Evolutionary conservation across 30 jellyfish, hydroid and myxozoan species (phyloP), one percentile per base, ranked within the genome.

Genomic region (Chironex yamaguchii): DNA sequence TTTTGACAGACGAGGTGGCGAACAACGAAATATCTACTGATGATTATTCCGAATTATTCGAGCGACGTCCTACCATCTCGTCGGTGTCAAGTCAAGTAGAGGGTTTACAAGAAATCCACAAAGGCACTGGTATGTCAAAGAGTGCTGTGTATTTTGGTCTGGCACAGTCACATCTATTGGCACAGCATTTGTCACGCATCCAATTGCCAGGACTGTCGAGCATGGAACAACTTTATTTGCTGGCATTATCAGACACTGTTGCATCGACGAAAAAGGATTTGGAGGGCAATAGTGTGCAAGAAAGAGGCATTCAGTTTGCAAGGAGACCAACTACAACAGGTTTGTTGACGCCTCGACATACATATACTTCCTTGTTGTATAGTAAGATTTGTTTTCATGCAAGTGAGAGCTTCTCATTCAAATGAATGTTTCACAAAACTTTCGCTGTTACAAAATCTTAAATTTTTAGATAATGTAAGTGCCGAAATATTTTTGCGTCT

Each of bases 131-230:
- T 12, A 73, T 90, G 94, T 81, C 98, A 2, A 74, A 87, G 27
- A 87, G 98, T 76, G 95, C 96, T 14, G 96, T 87, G 26, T 88
- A 87, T 48, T 95, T 54, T 66, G 97, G 99, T 49, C 82, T 95
- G 22, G 96, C 97, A 1, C 99, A 95, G 75, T 95, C 99, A 35
- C 86, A 86, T 52, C 66, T 89, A 34, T 31, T 95, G 36, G 91
- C 96, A 4, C 97, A 85, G 29, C 93, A 90, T 34, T 50, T 95
- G 73, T 76, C 97, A 17, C 69, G 88, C 48, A 62, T 81, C 23
- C 97, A 95, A 71, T 74, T 95, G 14, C 97, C 97, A 20, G 99
- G 99, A 24, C 73, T 95, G 36, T 74, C 86, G 25, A 89, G 99
- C 58, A 97, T 84, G 68, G 96, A 95, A 29, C 99, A 95, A 77